Evolutionary conservation across 2,113 vertebrate species (phyloP), one percentile per base, ranked within the genome.

Genomic region (Leucoraja erinaceus): DNA sequence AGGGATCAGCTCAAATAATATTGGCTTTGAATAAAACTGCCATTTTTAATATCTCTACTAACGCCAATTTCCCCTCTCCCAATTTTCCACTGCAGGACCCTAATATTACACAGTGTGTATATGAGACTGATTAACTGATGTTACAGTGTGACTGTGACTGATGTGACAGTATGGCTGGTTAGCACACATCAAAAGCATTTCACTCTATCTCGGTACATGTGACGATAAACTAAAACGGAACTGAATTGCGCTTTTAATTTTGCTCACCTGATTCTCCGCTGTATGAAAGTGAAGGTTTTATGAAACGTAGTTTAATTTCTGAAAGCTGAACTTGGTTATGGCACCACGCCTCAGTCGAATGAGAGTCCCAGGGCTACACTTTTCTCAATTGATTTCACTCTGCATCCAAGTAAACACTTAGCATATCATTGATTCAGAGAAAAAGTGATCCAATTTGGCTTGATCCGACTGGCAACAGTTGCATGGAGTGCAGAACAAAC

Each of bases 391-490:
- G 18, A 90, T 20, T 90, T 90, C 63, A 90, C 16, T 90, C 68
- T 38, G 31, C 63, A 31, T 38, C 88, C 88, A 38, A 20, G 31
- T 70, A 70, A 90, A 70, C 31, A 38, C 16, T 90, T 90, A 31
- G 66, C 16, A 90, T 22, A 33, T 18, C 59, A 90, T 33, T 90
- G 63, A 70, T 63, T 47, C 63, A 70, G 63, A 14, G 33, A 70
- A 16, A 68, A 33, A 18, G 20, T 90, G 63, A 90, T 90, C 70
- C 88, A 90, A 31, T 68, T 90, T 90, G 88, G 63, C 88, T 90
- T 70, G 63, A 68, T 90, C 7, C 61, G 28, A 84, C 28, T 90
- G 63, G 31, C 88, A 68, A 38, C 33, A 70, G 63, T 90, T 66
- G 25, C 31, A 90, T 61, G 33, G 63, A 63, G 14, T 70, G 18